Evolutionary conservation across 2,888 invertebrate genomes (phyloP), one percentile per base, ranked within the genome.

Genomic region (Acrocyrtus sp.): DNA sequence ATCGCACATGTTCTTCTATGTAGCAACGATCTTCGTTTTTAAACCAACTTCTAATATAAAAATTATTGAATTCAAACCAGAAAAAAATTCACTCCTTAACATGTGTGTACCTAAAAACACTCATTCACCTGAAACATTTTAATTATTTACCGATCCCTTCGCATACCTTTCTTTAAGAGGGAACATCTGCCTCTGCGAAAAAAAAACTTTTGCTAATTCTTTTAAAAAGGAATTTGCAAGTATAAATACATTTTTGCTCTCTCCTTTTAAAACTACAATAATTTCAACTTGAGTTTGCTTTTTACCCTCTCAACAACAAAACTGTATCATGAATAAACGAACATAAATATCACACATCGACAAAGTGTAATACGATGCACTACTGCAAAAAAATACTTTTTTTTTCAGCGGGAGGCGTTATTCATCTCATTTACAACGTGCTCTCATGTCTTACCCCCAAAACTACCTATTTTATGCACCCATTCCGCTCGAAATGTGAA

Each of bases 91-190:
- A 34, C 62, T 41, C 47, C 22, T 5, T 27, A 24, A 45, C 15
- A 47, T 19, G 24, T 26, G 43, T 51, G 53, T 45, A 65, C 24
- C 41, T 43, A 67, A 50, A 67, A 58, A 48, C 24, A 66, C 57
- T 24, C 58, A 58, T 67, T 67, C 67, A 67, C 67, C 67, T 58
- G 58, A 67, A 57, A 67, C 67, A 51, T 67, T 67, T 67, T 67
- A 67, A 67, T 67, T 67, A 58, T 66, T 66, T 57, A 57, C 66
- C 66, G 50, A 66, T 67, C 34, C 34, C 34, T 50, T 50, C 21
- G 12, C 6, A 15, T 17, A 17, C 19, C n/a, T n/a, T n/a, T n/a
- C n/a, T n/a, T n/a, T n/a, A n/a, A n/a, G n/a, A n/a, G 34, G 34
- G 34, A 34, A 5, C 34, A 34, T 34, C 34, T 34, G 34, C 12